These are phyloP conservation scores for Anneissia japonica DNA, from an alignment of 35 echinoderm and acorn worm species.

Conservation along the genomic window DNA sequence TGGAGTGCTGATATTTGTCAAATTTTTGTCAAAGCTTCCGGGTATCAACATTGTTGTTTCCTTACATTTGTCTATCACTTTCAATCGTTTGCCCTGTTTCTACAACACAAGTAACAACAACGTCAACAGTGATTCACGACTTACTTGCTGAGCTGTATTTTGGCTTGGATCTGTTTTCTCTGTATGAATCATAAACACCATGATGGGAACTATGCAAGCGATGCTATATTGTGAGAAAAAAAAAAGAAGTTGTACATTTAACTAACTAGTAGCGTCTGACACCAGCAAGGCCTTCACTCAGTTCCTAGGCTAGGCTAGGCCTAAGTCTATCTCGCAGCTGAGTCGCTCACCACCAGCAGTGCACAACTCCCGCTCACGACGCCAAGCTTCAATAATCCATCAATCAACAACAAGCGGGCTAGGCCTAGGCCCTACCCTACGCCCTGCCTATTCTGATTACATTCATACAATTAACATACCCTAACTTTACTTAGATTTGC, in stretches of 20 bases:
- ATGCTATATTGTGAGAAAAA: too few relatives aligned
- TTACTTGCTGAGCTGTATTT: neutral
- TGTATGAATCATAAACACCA: neutral
- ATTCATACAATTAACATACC: constrained; percentile 20
- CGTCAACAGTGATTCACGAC: too few relatives aligned
- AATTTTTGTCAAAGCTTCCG: neutral
- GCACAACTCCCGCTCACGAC: neutral
- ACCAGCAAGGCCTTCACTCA: neutral
- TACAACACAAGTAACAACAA: too few relatives aligned
- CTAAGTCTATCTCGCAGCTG: neutral
- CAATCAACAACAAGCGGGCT: neutral
- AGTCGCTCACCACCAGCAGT: neutral
- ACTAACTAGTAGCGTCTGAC: too few relatives aligned
- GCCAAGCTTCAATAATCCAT: neutral
- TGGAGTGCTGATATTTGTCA: neutral
- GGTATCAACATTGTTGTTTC: neutral
- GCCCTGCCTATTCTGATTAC: neutral
- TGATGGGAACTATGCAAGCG: neutral
- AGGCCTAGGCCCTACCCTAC: neutral
- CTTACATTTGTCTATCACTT: too few relatives aligned
- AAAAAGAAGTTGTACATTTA: too few relatives aligned
- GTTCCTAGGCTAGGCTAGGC: neutral
- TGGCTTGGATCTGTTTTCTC: neutral
- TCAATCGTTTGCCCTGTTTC: too few relatives aligned
- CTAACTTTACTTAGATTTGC: constrained; percentile 47